Base-by-base conservation (phyloP, 1,140 invertebrate genomes). In the Drosophila asahinai region DNA sequence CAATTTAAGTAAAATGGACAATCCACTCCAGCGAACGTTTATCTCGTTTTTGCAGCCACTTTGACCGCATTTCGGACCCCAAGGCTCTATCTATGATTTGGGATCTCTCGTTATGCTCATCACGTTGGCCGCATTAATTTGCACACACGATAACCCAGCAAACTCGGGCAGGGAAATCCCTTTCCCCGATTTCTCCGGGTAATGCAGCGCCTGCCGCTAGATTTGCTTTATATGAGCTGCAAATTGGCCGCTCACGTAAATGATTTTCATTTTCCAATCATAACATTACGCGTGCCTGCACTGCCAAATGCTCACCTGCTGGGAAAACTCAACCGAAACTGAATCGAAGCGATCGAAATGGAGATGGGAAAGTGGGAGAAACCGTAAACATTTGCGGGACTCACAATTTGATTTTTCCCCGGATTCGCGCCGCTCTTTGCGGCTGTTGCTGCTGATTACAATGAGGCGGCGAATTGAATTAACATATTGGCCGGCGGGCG, bases 191-290 rank as follows among this genome's bases (percentile, higher is more conserved):
- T 43, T 15, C 30, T 45, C 47, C 14, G 45, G 77, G 36, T 57
- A 64, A 42, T 74, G 64, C 77, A 86, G 55, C 66, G 59, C 60
- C 77, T 83, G 82, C 74, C 77, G 86, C 78, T 81, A 84, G 86
- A 89, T 89, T 84, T 89, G 73, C 62, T 84, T 84, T 81, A 90
- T 81, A 84, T 90, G 86, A 66, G 62, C 81, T 81, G 78, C 70
- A 76, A 89, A 89, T 89, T 89, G 84, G 86, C 59, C 60, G 73
- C 64, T 66, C 86, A 90, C 86, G 86, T 90, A 90, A 90, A 90
- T 91, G 86, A 86, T 91, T 90, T 90, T 90, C 82, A 90, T 90
- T 91, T 90, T 91, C 79, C 86, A 90, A 90, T 90, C 86, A 90
- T 86, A 90, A 90, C 73, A 91, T 77, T 71, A 86, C 67, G 80